Conservation (phyloP, 2,888 invertebrate genomes). For the Chloromyia formosa region DNA sequence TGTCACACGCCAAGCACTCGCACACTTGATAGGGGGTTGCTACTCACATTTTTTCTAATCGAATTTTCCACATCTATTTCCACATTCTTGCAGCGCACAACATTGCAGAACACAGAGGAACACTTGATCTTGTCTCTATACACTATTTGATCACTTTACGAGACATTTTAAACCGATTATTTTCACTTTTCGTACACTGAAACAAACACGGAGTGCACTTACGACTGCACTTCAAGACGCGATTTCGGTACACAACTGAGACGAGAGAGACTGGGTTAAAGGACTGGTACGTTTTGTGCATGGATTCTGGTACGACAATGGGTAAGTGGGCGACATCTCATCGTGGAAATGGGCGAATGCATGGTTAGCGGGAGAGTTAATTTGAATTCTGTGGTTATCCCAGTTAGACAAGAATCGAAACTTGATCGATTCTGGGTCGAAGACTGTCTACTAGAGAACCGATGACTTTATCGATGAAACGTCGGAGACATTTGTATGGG, state of each 20-base stretch:
- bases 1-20: background rate
- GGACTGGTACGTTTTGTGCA: constrained; percentile 6
- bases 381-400: too few relatives aligned
- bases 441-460: too few relatives aligned
- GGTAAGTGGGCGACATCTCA: too few relatives aligned
- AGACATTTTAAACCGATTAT: background rate
- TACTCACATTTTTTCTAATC: constrained; percentile 20
- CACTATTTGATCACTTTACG: background rate
- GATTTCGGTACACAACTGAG: background rate
- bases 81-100: background rate
- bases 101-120: background rate
- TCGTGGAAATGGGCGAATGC: too few relatives aligned
- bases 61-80: background rate
- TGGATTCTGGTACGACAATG: background rate
- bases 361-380: too few relatives aligned
- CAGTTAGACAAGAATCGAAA: too few relatives aligned
- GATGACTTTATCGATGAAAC: too few relatives aligned
- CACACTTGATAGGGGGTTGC: background rate
- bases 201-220: background rate
- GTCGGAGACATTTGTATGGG: too few relatives aligned
- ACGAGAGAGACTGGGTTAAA: background rate
- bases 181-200: constrained; percentile 5
- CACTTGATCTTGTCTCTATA: background rate
- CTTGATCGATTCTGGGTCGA: too few relatives aligned
- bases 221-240: constrained; percentile 2